Percentiles rank a stretch among this genome's conserved stretches.
phyloP scores from a whole-genome alignment of 2,888 invertebrate species.

The Lochmaea capreae region DNA sequence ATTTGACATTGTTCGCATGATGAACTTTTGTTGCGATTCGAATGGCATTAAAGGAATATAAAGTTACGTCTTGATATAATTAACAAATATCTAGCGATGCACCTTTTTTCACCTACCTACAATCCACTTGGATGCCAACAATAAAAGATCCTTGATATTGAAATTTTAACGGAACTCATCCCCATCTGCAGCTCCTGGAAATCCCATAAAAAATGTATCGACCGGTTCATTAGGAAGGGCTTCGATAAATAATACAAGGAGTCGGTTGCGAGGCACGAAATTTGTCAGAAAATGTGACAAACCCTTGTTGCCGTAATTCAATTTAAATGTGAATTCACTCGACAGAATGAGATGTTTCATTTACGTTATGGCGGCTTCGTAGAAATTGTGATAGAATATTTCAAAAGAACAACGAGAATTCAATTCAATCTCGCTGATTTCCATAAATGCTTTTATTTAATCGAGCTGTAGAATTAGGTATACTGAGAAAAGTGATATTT shows the following conservation, averaged over 20 bases:
- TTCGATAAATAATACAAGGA: slow-evolving; percentile 47
- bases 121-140: not conserved
- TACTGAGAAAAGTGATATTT: not conserved
- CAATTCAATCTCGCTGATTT: not conserved
- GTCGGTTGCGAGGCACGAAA: slow-evolving; percentile 50
- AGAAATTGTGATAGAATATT: slow-evolving; percentile 2
- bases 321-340: slow-evolving; percentile 52
- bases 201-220: slow-evolving; percentile 47
- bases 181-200: slow-evolving; percentile 35
- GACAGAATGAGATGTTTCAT: slow-evolving; percentile 33
- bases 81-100: not conserved
- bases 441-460: not conserved
- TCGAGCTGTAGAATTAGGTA: not conserved
- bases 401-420: not conserved
- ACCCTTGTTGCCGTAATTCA: slow-evolving; percentile 55
- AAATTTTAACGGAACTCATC: not conserved
- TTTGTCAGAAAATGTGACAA: slow-evolving; percentile 55
- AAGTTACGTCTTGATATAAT: not conserved
- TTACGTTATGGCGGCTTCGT: slow-evolving; percentile 14
- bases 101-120: not conserved
- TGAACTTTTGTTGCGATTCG: not conserved
- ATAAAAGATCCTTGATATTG: not conserved
- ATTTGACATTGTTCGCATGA: not conserved
- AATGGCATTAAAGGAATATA: not conserved
- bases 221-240: slow-evolving; percentile 47